Conservation (phyloP, 1,140 invertebrate genomes). For the Pseudachorutes palmiensis region DNA sequence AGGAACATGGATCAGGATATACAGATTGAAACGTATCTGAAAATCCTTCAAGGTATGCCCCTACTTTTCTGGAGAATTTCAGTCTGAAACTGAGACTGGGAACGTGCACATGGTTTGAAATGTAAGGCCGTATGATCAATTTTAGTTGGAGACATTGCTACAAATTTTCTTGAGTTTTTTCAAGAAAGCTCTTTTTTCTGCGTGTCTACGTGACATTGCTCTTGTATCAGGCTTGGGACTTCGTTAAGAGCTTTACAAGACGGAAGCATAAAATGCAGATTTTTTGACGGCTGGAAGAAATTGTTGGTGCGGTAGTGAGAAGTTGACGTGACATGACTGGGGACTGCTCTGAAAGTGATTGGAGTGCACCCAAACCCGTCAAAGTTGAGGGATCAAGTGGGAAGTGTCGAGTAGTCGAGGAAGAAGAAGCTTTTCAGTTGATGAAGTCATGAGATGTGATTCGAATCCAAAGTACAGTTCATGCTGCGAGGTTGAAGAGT, state of each 20-base stretch:
- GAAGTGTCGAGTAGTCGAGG: no score
- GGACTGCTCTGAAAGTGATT: slow-evolving; percentile 2
- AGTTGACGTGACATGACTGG: slow-evolving; percentile 4
- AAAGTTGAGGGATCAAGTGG: slow-evolving; percentile 7
- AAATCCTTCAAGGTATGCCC: no score
- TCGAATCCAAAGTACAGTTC: slow-evolving; percentile 13
- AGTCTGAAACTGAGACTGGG: no score
- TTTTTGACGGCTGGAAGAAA: neutral
- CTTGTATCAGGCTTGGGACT: neutral
- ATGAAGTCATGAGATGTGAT: slow-evolving; percentile 22
- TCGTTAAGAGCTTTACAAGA: neutral
- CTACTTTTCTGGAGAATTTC: no score
- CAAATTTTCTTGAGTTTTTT: no score
- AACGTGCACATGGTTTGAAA: no score
- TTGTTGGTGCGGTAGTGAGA: neutral
- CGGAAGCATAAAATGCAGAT: slow-evolving; percentile 5
- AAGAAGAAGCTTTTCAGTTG: slow-evolving; percentile 18
- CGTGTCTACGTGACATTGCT: neutral
- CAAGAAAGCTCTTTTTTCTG: no score
- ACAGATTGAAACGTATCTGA: no score
- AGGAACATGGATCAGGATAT: no score
- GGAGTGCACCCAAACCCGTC: neutral
- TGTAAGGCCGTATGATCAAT: no score
- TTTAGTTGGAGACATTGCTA: no score
- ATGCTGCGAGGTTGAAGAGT: no score